Evolutionary conservation across 1,140 invertebrate species (phyloP).

Genomic region (Mercenaria mercenaria): DNA sequence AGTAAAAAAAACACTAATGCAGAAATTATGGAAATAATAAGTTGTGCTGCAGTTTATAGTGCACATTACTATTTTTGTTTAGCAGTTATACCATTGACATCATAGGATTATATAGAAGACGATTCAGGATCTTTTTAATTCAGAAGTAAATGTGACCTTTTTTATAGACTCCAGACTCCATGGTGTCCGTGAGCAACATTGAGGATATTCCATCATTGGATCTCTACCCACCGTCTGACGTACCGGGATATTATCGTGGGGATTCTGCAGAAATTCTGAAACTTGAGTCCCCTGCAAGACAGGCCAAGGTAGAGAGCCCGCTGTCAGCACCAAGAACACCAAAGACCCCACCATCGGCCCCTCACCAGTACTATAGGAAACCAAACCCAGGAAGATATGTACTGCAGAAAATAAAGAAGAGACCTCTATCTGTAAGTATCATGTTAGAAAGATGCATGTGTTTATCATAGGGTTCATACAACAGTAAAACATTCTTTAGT

Average conservation of each 20-base stretch:
- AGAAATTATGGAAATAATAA: too few relatives aligned
- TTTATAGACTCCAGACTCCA: constrained; percentile 74
- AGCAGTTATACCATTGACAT: too few relatives aligned
- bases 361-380: not conserved
- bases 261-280: constrained; percentile 69
- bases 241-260: constrained; percentile 44
- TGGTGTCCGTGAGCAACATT: constrained; percentile 75
- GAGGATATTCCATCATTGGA: constrained; percentile 72
- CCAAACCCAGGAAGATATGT: constrained; percentile 8
- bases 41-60: too few relatives aligned
- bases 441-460: not conserved
- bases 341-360: constrained; percentile 22
- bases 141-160: too few relatives aligned
- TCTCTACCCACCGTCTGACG: constrained; percentile 56
- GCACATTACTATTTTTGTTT: too few relatives aligned
- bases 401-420: constrained; percentile 55
- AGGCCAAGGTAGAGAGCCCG: not conserved
- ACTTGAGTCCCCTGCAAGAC: constrained; percentile 18
- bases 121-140: too few relatives aligned
- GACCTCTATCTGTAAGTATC: constrained; percentile 55
- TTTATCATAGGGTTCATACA: too few relatives aligned
- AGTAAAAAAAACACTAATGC: too few relatives aligned
- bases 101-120: too few relatives aligned
- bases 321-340: constrained; percentile 36
- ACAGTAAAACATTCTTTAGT: too few relatives aligned